Evolutionary conservation across 2,888 invertebrate genomes (phyloP).

Genomic region (Lochmaea crataegi): DNA sequence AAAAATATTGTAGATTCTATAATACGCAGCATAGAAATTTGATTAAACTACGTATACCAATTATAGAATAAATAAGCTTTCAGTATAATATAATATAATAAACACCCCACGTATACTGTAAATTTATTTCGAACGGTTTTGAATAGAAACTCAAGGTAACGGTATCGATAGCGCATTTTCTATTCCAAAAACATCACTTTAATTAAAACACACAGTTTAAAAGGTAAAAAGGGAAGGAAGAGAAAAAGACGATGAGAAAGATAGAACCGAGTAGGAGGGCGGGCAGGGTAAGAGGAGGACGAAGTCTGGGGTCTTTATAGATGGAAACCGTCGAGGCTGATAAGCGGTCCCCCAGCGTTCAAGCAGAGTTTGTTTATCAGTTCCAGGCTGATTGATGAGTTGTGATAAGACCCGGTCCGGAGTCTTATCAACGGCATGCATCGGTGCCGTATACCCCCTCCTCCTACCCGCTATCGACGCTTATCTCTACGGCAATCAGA

Average conservation of each 20-base stretch:
- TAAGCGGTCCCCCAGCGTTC: constrained; percentile 66
- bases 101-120: not conserved
- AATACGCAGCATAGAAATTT: no score
- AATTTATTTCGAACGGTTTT: not conserved
- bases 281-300: constrained; percentile 37
- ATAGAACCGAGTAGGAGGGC: constrained; percentile 16
- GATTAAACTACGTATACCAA: no score
- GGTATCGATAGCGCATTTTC: constrained; percentile 3
- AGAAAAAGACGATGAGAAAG: constrained; percentile 25
- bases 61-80: no score
- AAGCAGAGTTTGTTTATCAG: constrained; percentile 65
- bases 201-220: constrained; percentile 32
- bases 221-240: constrained; percentile 33
- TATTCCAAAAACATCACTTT: constrained; percentile 23
- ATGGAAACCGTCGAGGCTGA: constrained; percentile 70
- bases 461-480: constrained; percentile 52
- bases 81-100: no score
- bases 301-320: constrained; percentile 61
- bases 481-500: constrained; percentile 64
- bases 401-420: constrained; percentile 64
- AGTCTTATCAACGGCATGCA: constrained; percentile 65
- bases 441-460: constrained; percentile 58
- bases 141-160: not conserved
- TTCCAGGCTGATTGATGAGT: constrained; percentile 66
- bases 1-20: no score